These are phyloP conservation scores for Zoanthus sociatus DNA, from an alignment of 92 coral and sea anemone genomes.

Conservation along the genomic window DNA sequence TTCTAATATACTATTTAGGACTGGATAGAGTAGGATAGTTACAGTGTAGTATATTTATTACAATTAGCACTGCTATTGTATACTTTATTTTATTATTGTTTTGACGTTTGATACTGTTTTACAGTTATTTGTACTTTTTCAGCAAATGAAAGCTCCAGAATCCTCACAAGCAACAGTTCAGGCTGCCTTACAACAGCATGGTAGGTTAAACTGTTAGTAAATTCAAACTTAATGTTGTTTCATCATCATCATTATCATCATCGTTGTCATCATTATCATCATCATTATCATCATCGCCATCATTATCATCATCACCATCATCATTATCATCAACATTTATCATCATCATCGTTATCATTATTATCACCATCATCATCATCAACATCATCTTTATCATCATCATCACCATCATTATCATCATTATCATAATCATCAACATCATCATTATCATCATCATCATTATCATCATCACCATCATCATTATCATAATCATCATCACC, in stretches of 20 bases:
- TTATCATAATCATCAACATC: neutral
- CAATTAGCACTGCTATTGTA: too few species aligned
- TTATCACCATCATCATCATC: neutral
- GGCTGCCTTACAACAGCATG: constrained; percentile 69
- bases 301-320: neutral
- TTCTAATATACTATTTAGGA: too few species aligned
- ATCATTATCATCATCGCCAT: too few species aligned
- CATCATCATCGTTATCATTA: neutral
- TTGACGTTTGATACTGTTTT: neutral
- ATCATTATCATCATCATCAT: neutral
- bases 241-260: neutral
- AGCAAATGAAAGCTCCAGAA: constrained; percentile 94
- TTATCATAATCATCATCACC: neutral
- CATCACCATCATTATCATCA: neutral
- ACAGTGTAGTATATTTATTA: too few species aligned
- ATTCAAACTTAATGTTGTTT: neutral
- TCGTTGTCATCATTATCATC: neutral
- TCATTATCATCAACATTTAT: too few species aligned
- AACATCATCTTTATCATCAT: too few species aligned
- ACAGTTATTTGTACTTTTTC: neutral
- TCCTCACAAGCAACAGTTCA: constrained; percentile 71
- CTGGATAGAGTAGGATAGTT: too few species aligned
- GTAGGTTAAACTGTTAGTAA: neutral
- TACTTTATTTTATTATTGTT: neutral
- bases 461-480: neutral